Percentiles rank a stretch among this genome's conserved stretches.
These are phyloP conservation scores for Echinarachnius parma DNA, from an alignment of 53 echinoderm and acorn worm genomes.

Conservation along the genomic window DNA sequence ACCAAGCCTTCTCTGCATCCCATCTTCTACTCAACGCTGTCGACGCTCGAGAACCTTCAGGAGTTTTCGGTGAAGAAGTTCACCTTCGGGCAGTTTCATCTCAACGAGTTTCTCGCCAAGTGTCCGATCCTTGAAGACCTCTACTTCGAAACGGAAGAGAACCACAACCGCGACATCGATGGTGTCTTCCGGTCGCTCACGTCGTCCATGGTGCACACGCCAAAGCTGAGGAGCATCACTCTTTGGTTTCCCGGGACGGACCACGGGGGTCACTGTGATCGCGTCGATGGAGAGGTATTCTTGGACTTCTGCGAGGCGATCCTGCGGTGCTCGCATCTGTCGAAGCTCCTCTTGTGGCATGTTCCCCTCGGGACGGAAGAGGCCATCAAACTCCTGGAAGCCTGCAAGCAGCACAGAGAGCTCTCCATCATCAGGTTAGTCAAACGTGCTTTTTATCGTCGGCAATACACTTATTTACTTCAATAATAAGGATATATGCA, in stretches of 20 bases:
- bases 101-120: constrained; percentile 18
- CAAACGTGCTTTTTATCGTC: too few relatives aligned
- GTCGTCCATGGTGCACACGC: constrained; percentile 13
- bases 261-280: not conserved
- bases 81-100: constrained; percentile 9
- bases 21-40: constrained; percentile 18
- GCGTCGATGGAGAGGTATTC: not conserved
- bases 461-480: too few relatives aligned
- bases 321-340: constrained; percentile 10
- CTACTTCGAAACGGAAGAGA: constrained; percentile 16
- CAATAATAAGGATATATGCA: too few relatives aligned
- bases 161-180: constrained; percentile 11
- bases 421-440: constrained; percentile 19
- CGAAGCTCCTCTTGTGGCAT: constrained; percentile 36
- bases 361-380: constrained; percentile 24
- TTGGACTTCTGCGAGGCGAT: constrained; percentile 22
- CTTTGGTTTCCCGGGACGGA: constrained; percentile 28
- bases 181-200: constrained; percentile 35
- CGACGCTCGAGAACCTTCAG: not conserved
- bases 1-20: constrained; percentile 15
- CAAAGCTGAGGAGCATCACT: constrained; percentile 24
- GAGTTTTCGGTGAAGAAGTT: constrained; percentile 17
- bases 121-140: constrained; percentile 34
- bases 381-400: constrained; percentile 16
- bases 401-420: constrained; percentile 17